Evolutionary conservation across 2,113 vertebrate species (phyloP).

Genomic region (Etia nguti): DNA sequence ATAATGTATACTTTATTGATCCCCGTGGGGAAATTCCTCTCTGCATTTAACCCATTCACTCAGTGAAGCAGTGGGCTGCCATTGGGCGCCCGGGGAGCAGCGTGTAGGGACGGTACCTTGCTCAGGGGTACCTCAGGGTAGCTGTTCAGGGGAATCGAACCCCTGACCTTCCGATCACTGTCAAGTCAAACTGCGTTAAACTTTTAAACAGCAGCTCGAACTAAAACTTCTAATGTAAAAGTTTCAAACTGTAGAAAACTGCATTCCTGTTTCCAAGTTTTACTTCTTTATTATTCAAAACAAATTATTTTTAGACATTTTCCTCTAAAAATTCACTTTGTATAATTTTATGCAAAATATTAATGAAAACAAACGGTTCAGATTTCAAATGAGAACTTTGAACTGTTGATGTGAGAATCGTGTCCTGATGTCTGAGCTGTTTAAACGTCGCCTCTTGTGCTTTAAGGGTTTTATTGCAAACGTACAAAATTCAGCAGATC

Average conservation of each 20-base stretch:
- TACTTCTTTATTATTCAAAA: neutral
- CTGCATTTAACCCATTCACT: too few species aligned
- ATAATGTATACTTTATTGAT: too few species aligned
- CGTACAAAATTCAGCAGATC: accelerated
- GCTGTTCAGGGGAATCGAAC: too few species aligned
- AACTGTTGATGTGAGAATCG: neutral
- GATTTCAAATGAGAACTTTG: neutral
- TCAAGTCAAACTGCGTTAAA: neutral
- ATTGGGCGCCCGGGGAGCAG: too few species aligned
- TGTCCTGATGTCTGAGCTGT: neutral
- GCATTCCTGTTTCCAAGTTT: neutral
- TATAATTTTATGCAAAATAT: neutral
- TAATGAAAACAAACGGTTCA: neutral
- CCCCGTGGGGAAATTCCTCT: too few species aligned
- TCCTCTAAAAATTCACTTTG: neutral
- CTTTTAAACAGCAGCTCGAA: neutral
- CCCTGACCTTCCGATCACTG: too few species aligned
- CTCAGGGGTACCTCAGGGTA: too few species aligned
- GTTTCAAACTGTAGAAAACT: neutral
- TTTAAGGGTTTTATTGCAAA: neutral
- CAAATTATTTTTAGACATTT: neutral
- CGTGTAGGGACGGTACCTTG: too few species aligned
- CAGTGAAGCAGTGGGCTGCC: too few species aligned
- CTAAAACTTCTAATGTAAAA: neutral
- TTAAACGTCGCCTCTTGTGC: neutral